These are phyloP conservation scores for Osmerus eperlanus DNA, from an alignment of 2,113 vertebrate species.

Conservation along the genomic window DNA sequence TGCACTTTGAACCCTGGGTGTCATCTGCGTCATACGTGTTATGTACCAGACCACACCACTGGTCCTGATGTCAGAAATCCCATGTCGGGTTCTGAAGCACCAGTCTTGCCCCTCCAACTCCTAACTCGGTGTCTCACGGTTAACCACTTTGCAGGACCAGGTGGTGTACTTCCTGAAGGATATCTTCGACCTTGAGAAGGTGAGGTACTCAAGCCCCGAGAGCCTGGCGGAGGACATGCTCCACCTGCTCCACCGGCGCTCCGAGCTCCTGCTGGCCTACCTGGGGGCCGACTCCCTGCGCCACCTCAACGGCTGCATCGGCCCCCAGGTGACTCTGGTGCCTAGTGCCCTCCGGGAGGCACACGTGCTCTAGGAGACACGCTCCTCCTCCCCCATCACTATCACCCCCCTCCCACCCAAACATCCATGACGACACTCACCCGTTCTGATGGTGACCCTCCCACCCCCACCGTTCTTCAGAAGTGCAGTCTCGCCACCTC, in stretches of 20 bases:
- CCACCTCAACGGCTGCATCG: conserved; percentile 59
- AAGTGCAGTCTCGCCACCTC: neutral
- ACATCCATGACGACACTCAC: too few species aligned
- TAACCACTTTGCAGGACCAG: conserved; percentile 76
- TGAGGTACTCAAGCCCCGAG: conserved; percentile 84
- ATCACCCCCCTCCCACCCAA: neutral
- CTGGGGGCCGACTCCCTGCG: conserved; percentile 71
- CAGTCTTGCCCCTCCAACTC: neutral
- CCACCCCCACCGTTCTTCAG: too few species aligned
- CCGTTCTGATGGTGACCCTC: too few species aligned
- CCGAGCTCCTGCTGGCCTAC: conserved; percentile 80
- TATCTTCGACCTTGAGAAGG: conserved; percentile 96
- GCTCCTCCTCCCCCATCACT: neutral
- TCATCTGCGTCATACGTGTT: too few species aligned
- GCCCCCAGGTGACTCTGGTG: conserved; percentile 47
- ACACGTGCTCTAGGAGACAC: conserved; percentile 64
- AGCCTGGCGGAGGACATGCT: conserved; percentile 85
- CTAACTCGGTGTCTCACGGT: neutral
- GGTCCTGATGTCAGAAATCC: too few species aligned
- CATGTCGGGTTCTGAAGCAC: neutral
- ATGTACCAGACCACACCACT: too few species aligned
- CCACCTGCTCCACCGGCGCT: conserved; percentile 80
- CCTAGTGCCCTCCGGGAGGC: conserved; percentile 69
- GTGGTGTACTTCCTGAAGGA: conserved; percentile 93
- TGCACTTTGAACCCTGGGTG: neutral